These are phyloP conservation scores for Aphodius sticticus DNA, from an alignment of 2,888 invertebrate genomes.

Conservation along the genomic window DNA sequence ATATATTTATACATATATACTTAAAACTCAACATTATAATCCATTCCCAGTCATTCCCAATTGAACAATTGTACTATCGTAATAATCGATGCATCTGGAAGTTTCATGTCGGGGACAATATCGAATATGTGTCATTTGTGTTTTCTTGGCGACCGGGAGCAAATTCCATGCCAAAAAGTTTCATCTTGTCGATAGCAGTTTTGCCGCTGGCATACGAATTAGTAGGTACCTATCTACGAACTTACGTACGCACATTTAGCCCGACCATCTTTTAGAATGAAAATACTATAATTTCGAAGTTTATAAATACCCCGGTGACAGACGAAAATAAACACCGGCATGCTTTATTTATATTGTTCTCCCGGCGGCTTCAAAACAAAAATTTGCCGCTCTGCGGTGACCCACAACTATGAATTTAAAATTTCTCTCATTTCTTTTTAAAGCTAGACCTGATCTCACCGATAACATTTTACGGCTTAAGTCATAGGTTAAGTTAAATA, in stretches of 20 bases:
- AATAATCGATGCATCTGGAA: not conserved
- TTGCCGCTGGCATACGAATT: not conserved
- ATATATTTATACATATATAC: too few species aligned
- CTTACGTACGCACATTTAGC: not conserved
- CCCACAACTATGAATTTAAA: not conserved
- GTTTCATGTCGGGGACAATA: not conserved
- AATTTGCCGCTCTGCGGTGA: not conserved
- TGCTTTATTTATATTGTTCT: slow-evolving; percentile 4
- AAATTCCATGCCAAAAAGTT: not conserved
- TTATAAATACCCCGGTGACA: not conserved
- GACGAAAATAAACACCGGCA: not conserved
- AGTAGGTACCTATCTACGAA: not conserved
- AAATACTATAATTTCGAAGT: not conserved
- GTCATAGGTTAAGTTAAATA: not conserved
- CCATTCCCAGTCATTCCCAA: not conserved
- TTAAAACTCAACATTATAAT: not conserved
- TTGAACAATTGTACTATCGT: not conserved
- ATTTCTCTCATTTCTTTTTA: not conserved
- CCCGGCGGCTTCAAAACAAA: not conserved
- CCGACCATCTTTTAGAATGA: not conserved
- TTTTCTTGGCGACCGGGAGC: not conserved
- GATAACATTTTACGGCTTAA: not conserved
- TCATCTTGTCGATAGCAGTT: slow-evolving; percentile 4
- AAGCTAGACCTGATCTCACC: not conserved
- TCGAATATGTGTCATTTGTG: not conserved